Base-by-base conservation (phyloP, 2,888 invertebrate species). In the Abscondita cerata region DNA sequence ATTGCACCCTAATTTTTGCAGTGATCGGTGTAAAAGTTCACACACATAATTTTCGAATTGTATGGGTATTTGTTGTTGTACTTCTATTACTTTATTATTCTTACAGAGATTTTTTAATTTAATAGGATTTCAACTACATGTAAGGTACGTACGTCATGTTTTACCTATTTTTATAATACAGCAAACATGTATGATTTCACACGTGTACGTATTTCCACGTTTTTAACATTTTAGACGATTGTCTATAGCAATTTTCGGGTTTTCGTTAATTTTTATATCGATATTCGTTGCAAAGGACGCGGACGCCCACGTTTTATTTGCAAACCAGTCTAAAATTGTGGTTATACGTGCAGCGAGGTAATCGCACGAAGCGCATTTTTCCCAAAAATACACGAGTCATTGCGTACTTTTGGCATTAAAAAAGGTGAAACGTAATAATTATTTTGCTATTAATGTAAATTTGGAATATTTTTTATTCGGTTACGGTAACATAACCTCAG, bases 41-140 rank as follows among this genome's bases (percentile, higher is more conserved):
- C 57, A 60, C 36, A 50, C 38, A 50, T 13, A 16, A 18, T 38
- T 58, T 53, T 34, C 47, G 40, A 34, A 34, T 67, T 69, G 67
- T 66, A 69, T 68, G 68, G 67, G 67, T 65, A 60, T 69, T 59
- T 62, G 59, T 57, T 62, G 61, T 62, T 48, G 36, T 54, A 59
- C 52, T 56, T 48, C 63, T 56, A 54, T 64, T 61, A 53, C 54
- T 48, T 47, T 53, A 57, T 55, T 53, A 50, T 62, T 53, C 52
- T 57, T 57, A 66, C 69, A 67, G 65, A 68, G 61, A 59, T 66
- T 65, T 69, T 56, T 64, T 67, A 64, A 64, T 65, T 66, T 59
- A 67, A 66, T 64, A 68, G 65, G 52, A 70, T 67, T 67, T 68
- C 69, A 71, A 64, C 58, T 62, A 60, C 57, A 59, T 60, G 58